These are phyloP conservation scores for Malurus leucopterus DNA, from an alignment of 2,797 vertebrate genomes.

Conservation along the genomic window DNA sequence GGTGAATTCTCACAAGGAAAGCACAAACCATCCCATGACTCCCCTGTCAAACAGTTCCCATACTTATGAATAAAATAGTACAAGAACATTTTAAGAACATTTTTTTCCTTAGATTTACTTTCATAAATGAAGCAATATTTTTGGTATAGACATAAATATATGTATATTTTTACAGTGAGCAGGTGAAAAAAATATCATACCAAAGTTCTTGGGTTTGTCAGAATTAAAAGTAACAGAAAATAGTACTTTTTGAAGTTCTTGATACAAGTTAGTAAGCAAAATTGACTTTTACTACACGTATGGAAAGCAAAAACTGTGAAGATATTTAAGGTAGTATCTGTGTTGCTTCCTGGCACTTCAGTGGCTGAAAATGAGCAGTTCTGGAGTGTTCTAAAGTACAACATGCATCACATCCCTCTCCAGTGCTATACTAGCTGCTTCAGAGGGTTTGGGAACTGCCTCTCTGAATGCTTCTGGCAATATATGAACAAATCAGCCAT, in stretches of 20 bases:
- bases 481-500: not conserved
- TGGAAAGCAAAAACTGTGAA: not conserved
- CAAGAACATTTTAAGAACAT: not conserved
- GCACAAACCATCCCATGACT: accelerated
- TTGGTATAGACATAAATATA: not conserved
- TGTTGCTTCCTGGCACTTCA: not conserved
- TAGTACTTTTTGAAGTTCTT: not conserved
- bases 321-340: not conserved
- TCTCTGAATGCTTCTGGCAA: not conserved
- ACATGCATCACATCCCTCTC: not conserved
- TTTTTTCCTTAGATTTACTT: not conserved
- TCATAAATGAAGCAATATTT: not conserved
- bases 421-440: not conserved
- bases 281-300: not conserved
- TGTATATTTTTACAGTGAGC: not conserved
- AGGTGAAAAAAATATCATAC: not conserved
- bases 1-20: not conserved
- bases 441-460: not conserved
- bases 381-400: not conserved
- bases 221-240: not conserved
- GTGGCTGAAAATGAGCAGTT: not conserved
- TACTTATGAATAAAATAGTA: not conserved
- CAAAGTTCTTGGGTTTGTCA: not conserved
- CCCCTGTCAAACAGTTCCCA: not conserved
- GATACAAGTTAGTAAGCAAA: not conserved